Evolutionary conservation across 2,113 vertebrate species (phyloP).

Genomic region (Mystacornis crossleyi): DNA sequence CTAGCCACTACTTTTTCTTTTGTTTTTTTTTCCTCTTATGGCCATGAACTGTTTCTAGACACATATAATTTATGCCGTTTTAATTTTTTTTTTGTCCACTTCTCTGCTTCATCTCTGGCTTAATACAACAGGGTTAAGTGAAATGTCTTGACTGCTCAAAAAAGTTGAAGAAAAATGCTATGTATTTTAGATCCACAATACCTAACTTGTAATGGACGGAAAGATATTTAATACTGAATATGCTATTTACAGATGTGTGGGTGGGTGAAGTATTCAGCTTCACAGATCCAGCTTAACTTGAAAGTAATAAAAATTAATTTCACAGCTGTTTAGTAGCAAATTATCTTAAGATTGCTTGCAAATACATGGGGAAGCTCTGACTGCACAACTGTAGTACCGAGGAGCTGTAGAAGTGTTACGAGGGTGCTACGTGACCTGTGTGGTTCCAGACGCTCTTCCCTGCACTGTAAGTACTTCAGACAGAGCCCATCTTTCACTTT

Average conservation of each 20-base stretch:
- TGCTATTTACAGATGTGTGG: neutral
- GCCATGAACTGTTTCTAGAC: neutral
- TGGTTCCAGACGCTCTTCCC: neutral
- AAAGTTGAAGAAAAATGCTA: neutral
- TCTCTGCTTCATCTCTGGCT: neutral
- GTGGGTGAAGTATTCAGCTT: neutral
- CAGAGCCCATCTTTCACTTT: neutral
- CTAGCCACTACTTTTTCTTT: neutral
- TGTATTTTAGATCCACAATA: neutral
- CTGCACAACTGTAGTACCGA: neutral
- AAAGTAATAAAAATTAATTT: constrained; percentile 8
- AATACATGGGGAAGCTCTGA: neutral
- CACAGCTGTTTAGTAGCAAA: neutral
- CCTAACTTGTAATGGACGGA: neutral
- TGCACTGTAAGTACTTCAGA: neutral
- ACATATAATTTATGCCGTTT: neutral
- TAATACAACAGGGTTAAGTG: neutral
- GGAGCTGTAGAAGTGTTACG: neutral
- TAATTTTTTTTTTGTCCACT: neutral
- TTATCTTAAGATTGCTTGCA: neutral
- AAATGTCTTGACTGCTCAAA: neutral
- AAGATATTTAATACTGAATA: neutral
- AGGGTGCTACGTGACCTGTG: neutral
- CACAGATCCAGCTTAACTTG: neutral
- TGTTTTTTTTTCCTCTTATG: neutral